These are phyloP conservation scores for Ia io DNA, from an alignment of 2,113 vertebrate species.

Conservation along the genomic window DNA sequence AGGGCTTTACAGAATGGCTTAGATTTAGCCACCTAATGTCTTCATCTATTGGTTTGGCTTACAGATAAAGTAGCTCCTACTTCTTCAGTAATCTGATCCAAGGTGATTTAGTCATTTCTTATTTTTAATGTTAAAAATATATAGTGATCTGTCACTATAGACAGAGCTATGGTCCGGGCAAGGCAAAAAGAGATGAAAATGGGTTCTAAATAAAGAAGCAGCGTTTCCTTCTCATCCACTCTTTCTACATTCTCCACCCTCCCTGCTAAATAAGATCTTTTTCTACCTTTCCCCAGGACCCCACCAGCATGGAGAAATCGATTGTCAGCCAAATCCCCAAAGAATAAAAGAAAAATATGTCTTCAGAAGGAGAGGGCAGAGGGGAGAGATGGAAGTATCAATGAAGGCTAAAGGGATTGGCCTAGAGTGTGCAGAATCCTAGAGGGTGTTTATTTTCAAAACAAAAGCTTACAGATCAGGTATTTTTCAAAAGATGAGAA, in stretches of 20 bases:
- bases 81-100: conserved; percentile 17
- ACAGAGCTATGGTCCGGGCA: neutral
- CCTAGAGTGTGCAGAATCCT: conserved; percentile 2
- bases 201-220: neutral
- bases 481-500: conserved; percentile 44
- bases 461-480: conserved; percentile 49
- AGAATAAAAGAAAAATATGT: conserved; percentile 50
- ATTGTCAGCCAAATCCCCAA: conserved; percentile 30
- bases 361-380: conserved; percentile 17
- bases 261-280: neutral
- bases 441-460: conserved; percentile 58
- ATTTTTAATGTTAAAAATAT: conserved; percentile 28
- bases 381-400: neutral
- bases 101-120: conserved; percentile 36
- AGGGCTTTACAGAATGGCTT: neutral
- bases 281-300: neutral
- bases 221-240: neutral
- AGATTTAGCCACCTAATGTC: neutral
- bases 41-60: neutral
- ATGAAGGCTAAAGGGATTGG: neutral
- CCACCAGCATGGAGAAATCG: neutral
- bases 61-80: conserved; percentile 5
- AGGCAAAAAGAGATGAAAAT: neutral
- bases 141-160: neutral
- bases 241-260: neutral